phyloP scores from a whole-genome alignment of 1,140 invertebrate species.

The Bombus sibiricus region DNA sequence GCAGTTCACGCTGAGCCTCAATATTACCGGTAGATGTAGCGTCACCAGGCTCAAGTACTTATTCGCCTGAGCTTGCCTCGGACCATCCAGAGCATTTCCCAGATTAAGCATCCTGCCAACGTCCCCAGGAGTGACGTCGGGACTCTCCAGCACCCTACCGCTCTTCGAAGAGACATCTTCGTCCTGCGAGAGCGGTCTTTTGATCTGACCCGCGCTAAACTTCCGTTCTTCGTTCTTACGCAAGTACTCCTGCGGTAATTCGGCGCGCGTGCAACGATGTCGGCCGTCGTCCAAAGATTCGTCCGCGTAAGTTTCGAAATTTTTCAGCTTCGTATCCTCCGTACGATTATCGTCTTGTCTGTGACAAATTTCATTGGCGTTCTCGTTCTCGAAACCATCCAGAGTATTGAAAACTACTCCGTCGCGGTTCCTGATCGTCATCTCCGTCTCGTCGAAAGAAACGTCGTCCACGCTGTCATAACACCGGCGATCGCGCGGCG shows the following conservation, averaged over 20 bases:
- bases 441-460: constrained; percentile 63
- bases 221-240: constrained; percentile 74
- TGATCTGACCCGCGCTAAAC: constrained; percentile 75
- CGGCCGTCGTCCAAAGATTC: constrained; percentile 61
- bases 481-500: constrained; percentile 50
- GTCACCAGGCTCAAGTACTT: constrained; percentile 84
- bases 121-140: constrained; percentile 78
- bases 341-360: constrained; percentile 39
- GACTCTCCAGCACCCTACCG: constrained; percentile 71
- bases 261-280: constrained; percentile 18
- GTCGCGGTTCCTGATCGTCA: constrained; percentile 60
- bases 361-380: constrained; percentile 50
- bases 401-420: constrained; percentile 80
- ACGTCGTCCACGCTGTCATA: constrained; percentile 67
- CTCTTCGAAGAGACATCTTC: constrained; percentile 76
- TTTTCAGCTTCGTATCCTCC: constrained; percentile 66
- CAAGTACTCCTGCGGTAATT: constrained; percentile 71
- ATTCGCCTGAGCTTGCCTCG: constrained; percentile 79
- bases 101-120: constrained; percentile 81
- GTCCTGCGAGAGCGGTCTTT: constrained; percentile 78
- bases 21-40: constrained; percentile 84
- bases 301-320: constrained; percentile 21
- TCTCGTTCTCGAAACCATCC: constrained; percentile 78
- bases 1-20: constrained; percentile 84
- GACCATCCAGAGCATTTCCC: constrained; percentile 80